Conservation (phyloP, 2,113 vertebrate genomes). For the Gavialis gangeticus region DNA sequence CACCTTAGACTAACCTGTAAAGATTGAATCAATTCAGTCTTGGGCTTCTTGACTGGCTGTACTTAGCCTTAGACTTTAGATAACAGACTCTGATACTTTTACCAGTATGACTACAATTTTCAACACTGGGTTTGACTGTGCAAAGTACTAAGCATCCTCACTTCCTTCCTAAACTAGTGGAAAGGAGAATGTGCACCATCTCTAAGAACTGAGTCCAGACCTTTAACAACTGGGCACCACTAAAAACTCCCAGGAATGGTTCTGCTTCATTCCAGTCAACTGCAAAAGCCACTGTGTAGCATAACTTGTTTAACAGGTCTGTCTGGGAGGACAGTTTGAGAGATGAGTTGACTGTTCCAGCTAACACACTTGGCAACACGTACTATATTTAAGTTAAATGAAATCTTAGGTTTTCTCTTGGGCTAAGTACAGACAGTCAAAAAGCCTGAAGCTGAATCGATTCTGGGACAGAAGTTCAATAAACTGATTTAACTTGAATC, state of each 20-base stretch:
- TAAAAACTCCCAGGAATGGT: background rate
- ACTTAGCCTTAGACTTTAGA: background rate
- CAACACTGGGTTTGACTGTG: background rate
- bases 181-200: background rate
- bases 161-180: background rate
- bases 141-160: background rate
- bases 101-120: background rate
- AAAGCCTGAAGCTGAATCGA: too few species aligned
- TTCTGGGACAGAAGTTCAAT: too few species aligned
- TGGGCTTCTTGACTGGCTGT: too few species aligned
- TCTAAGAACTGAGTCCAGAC: too few species aligned
- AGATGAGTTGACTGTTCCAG: background rate
- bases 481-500: too few species aligned
- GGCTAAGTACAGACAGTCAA: background rate
- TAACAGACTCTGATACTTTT: background rate
- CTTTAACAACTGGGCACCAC: background rate
- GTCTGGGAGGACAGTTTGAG: background rate
- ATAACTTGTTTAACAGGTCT: background rate
- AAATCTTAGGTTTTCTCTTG: background rate
- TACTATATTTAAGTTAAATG: background rate
- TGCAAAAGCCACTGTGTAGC: background rate
- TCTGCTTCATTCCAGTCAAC: background rate
- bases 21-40: too few species aligned
- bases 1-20: too few species aligned
- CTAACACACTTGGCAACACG: background rate